These are phyloP conservation scores for Lysandra coridon DNA, from an alignment of 2,888 invertebrate genomes.

Conservation along the genomic window DNA sequence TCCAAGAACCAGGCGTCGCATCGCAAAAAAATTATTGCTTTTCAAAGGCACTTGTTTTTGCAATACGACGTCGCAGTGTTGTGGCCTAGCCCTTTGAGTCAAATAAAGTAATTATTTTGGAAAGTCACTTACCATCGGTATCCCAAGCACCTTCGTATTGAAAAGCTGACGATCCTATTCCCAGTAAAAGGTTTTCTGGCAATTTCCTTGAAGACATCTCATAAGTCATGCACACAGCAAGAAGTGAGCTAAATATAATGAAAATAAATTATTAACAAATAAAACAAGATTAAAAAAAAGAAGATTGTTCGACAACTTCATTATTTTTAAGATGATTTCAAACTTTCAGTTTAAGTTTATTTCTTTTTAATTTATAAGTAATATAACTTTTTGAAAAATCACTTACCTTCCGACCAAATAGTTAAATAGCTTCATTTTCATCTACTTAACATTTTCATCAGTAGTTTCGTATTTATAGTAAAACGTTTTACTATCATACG, in stretches of 20 bases:
- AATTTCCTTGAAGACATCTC: not conserved
- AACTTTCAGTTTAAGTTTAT: not conserved
- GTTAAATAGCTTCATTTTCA: not conserved
- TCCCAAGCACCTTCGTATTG: slow-evolving; percentile 1
- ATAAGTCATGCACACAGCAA: not conserved
- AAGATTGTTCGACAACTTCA: not conserved
- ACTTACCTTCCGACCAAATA: not conserved
- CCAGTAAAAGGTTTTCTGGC: not conserved
- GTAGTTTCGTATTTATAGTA: not conserved
- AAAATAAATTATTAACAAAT: not conserved
- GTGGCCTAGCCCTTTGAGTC: no score
- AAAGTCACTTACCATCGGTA: not conserved
- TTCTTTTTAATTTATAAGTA: no score
- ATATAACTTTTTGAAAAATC: not conserved
- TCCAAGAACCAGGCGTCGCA: no score
- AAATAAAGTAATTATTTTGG: no score
- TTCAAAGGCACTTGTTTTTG: no score
- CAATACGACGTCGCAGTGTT: no score
- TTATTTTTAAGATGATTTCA: not conserved
- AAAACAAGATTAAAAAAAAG: not conserved
- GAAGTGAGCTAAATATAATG: not conserved
- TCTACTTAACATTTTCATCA: not conserved
- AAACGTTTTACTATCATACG: not conserved
- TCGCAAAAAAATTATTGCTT: no score
- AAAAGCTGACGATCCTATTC: not conserved